Evolutionary conservation across 2,888 invertebrate species (phyloP).

Genomic region (Acrobeloides nanus): DNA sequence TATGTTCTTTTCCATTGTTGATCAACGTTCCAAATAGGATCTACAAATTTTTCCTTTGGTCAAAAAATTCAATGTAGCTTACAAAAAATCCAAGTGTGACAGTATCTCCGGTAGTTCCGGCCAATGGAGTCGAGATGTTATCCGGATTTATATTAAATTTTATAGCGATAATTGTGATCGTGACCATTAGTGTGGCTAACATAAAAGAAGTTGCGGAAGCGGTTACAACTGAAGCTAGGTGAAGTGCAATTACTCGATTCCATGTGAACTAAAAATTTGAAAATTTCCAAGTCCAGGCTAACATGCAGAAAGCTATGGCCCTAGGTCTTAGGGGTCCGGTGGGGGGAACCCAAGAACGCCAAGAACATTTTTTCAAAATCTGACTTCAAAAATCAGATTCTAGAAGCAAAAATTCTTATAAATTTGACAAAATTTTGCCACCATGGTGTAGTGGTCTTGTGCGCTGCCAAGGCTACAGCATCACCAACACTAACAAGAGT

Average conservation of each 20-base stretch:
- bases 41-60: constrained; percentile 8
- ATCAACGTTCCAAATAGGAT: constrained; percentile 17
- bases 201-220: constrained; percentile 36
- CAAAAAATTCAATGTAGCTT: too few species aligned
- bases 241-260: constrained; percentile 10
- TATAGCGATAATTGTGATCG: constrained; percentile 25
- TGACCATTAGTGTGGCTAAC: constrained; percentile 33
- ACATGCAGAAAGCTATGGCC: too few species aligned
- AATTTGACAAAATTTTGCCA: too few species aligned
- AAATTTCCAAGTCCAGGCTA: too few species aligned
- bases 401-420: too few species aligned
- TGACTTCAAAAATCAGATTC: too few species aligned
- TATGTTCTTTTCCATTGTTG: constrained; percentile 1
- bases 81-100: constrained; percentile 73
- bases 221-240: constrained; percentile 32
- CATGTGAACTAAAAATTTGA: constrained; percentile 14
- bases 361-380: too few species aligned
- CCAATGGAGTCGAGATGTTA: constrained; percentile 85
- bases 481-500: too few species aligned
- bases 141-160: constrained; percentile 71
- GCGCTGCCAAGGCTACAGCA: too few species aligned
- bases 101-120: constrained; percentile 80
- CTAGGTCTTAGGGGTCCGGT: too few species aligned
- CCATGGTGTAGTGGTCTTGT: too few species aligned
- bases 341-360: too few species aligned